These are phyloP conservation scores for Drosophila lacteicornis DNA, from an alignment of 1,140 invertebrate species.

Conservation along the genomic window DNA sequence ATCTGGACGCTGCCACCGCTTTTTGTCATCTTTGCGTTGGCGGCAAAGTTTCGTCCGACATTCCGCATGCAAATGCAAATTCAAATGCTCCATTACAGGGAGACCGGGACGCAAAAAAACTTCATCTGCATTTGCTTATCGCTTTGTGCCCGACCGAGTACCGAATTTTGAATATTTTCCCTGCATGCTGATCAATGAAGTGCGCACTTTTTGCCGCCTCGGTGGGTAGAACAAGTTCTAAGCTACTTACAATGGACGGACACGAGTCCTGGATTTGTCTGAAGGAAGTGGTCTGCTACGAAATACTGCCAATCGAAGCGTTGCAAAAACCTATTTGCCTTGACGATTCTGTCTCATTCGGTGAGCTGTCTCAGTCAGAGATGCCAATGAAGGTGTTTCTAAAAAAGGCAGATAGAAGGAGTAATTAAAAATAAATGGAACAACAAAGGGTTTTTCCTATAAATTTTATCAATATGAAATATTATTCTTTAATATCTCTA, in stretches of 20 bases:
- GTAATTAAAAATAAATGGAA: background rate
- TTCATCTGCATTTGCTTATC: constrained; percentile 67
- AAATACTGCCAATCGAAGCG: constrained; percentile 17
- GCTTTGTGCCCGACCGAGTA: constrained; percentile 53
- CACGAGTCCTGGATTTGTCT: constrained; percentile 13
- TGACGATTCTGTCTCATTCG: constrained; percentile 9
- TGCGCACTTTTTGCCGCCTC: constrained; percentile 48
- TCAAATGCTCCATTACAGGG: constrained; percentile 70
- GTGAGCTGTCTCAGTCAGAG: background rate
- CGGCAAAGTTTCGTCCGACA: constrained; percentile 51
- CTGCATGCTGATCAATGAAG: constrained; percentile 66
- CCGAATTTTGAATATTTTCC: constrained; percentile 67
- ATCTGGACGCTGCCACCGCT: constrained; percentile 20
- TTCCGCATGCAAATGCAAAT: constrained; percentile 60
- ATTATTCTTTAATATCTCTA: no score
- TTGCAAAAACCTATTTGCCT: constrained; percentile 22
- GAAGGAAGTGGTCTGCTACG: constrained; percentile 16
- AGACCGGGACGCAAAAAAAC: constrained; percentile 26
- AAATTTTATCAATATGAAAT: background rate
- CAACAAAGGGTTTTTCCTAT: no score
- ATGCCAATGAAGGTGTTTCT: background rate
- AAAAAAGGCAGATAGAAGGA: background rate
- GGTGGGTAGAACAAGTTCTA: constrained; percentile 47
- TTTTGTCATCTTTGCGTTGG: constrained; percentile 31
- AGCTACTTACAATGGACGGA: constrained; percentile 62